Conservation (phyloP, 2,888 invertebrate species). For the Tenodera sinensis region DNA sequence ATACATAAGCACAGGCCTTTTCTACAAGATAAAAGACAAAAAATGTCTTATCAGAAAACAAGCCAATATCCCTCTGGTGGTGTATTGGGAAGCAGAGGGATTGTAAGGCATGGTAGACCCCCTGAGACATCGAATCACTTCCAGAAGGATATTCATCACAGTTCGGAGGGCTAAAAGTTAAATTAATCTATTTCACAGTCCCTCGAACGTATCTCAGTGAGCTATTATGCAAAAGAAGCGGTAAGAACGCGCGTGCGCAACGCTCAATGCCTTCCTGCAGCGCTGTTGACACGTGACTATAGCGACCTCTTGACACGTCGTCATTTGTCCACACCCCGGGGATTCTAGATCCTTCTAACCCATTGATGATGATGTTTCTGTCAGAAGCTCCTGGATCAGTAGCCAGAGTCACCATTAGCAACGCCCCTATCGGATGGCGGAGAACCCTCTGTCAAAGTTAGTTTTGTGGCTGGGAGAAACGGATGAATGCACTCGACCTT, state of each 20-base stretch:
- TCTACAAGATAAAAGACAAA: too few relatives aligned
- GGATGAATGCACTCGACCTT: not conserved
- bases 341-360: not conserved
- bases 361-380: not conserved
- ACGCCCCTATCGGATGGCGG: not conserved
- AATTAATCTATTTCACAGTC: not conserved
- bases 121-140: not conserved
- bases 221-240: not conserved
- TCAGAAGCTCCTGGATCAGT: not conserved
- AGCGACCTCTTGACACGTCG: slow-evolving; percentile 34
- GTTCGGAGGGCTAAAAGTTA: not conserved
- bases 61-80: not conserved
- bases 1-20: too few relatives aligned
- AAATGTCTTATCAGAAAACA: not conserved
- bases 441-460: not conserved
- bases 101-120: not conserved
- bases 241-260: not conserved
- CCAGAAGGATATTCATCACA: not conserved
- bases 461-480: too few relatives aligned
- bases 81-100: not conserved
- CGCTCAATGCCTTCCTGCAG: not conserved
- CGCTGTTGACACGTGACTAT: slow-evolving; percentile 15
- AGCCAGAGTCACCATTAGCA: not conserved
- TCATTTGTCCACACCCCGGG: slow-evolving; percentile 33
- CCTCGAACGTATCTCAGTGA: not conserved